These are phyloP conservation scores for rabbit (Oryctolagus cuniculus) DNA, from an alignment of 2,113 vertebrate species.

Conservation along the genomic window mOryCun1.1 NC_091434.1:36590001-36590500, in stretches of 20 bases:
- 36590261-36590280: background rate
- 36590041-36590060: background rate
- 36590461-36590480: background rate
- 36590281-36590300: background rate
- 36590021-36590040: background rate
- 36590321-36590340: background rate
- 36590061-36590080: background rate
- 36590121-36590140: background rate
- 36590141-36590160: background rate
- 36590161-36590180: background rate
- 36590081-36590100: background rate
- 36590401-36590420: background rate
- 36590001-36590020: background rate
- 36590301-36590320: background rate
- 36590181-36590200: background rate
- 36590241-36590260: background rate
- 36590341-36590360: background rate
- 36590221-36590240: background rate
- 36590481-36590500: background rate
- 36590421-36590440: constrained; percentile 18
- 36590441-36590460: background rate
- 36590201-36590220: background rate
- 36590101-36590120: background rate
- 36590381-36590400: background rate
- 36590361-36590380: background rate